Base-by-base conservation (phyloP, 2,888 invertebrate genomes). In the Heliconius erato region DNA sequence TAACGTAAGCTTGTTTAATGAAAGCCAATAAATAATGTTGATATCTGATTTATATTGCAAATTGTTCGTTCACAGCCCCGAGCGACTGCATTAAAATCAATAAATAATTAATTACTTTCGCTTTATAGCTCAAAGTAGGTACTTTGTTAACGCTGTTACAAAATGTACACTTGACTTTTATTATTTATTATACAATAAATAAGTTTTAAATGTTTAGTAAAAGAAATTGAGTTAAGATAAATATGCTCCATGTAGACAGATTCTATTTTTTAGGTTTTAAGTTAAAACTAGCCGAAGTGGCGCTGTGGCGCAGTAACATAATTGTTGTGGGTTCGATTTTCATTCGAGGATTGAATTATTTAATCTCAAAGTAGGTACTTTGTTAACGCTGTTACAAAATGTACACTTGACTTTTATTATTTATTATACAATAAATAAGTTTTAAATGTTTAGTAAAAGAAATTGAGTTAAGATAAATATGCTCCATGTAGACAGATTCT, bases 91-190 rank as follows among this genome's bases (percentile, higher is more conserved):
- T 76, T 76, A 76, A 59, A 76, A 76, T 76, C 59, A 76, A 76
- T 76, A 76, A 63, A 76, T 76, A 76, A 63, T 74, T 74, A 74
- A 74, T 76, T 76, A 63, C 59, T 76, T 63, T 35, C 76, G 76
- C 76, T 76, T 63, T n/a, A 59, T 59, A 76, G 59, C 76, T 35
- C 59, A 63, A 63, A 74, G 74, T 63, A 63, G 59, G 74, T 35
- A 76, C 59, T 76, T 59, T 54, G 59, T 59, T 76, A 59, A n/a
- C 59, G 14, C n/a, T 35, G n/a, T 76, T 76, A 76, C 35, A 63
- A 35, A 63, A 40, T 35, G 16, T 40, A 19, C n/a, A 14, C 4
- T 40, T 9, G 16, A 40, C 35, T 76, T 59, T 59, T 76, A 63
- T 59, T 14, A 63, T 35, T 74, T 63, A 63, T 63, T n/a, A 54